Base-by-base conservation (phyloP, 2,113 vertebrate species). In the Tenebrosternarchus preto region DNA sequence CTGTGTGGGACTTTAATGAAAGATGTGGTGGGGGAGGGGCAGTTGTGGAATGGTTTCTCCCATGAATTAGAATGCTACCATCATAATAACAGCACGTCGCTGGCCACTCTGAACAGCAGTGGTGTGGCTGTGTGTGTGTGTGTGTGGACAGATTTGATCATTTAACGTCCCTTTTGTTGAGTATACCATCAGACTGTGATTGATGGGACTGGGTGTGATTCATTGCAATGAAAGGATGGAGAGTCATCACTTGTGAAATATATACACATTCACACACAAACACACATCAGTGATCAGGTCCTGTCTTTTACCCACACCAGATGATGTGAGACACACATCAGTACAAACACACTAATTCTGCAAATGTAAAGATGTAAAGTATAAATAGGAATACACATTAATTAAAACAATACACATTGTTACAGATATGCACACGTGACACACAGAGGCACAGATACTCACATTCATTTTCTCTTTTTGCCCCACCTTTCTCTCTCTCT, bases 1-100 rank as follows among this genome's bases (percentile, higher is more conserved):
- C 78, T 85, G 83, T 64, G 85, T 81, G 79, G 78, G 67, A 76
- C 76, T 81, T 83, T 84, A 86, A 86, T 86, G 85, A 83, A 79
- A 80, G 78, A 73, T 69, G 76, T 46, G 67, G 55, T 59, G 76
- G 73, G 43, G 76, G 67, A 73, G 74, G 79, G 67, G 64, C 60
- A 77, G 71, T 63, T 22, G 70, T 74, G 66, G 19, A 70, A 46
- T 50, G 81, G 81, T 46, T 70, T 75, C 73, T 70, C 73, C 80
- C 69, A 82, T 82, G 81, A 76, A 83, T 83, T 85, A 79, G 71
- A 81, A 83, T 85, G 79, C 79, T 73, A 76, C 78, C 71, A 83
- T 78, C 74, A 80, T 80, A 85, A 78, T 68, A 63, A 76, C 79
- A 16, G 72, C 74, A 81, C 29, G 15, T 43, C 43, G 60, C 80